Percentiles rank a stretch among this genome's conserved stretches.
Evolutionary conservation across 2,113 vertebrate species (phyloP).

Genomic region (Psilopsiagon aurifrons): DNA sequence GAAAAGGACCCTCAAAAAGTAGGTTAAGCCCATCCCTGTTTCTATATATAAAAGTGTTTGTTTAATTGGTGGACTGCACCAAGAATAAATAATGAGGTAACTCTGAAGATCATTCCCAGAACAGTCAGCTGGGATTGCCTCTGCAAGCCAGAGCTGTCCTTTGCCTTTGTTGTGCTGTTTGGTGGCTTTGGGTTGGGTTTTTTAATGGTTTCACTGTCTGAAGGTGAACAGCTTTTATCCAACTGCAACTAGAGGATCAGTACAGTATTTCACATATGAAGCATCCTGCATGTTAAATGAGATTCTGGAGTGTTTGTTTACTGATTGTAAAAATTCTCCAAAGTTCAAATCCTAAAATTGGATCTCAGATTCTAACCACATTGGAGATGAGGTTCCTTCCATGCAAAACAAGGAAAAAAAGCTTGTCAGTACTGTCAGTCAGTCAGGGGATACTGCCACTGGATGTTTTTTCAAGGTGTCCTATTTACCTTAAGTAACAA

Average conservation of each 20-base stretch:
- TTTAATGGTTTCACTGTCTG: neutral
- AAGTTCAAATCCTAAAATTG: neutral
- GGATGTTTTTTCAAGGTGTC: neutral
- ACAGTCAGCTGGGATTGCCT: neutral
- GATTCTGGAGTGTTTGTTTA: neutral
- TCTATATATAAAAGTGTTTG: conserved; percentile 73
- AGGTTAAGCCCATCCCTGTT: conserved; percentile 32
- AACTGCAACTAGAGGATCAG: neutral
- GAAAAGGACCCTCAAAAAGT: conserved; percentile 58
- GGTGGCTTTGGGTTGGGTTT: neutral
- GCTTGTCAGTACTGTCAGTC: neutral
- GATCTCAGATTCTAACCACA: neutral
- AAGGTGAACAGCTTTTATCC: neutral
- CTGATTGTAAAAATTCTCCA: neutral
- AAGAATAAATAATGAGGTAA: conserved; percentile 77
- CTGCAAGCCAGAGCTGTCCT: conserved; percentile 3
- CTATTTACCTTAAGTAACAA: neutral
- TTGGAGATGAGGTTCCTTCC: neutral
- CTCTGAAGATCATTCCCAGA: conserved; percentile 56
- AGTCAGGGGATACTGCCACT: neutral
- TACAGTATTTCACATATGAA: neutral
- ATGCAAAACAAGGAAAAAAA: neutral
- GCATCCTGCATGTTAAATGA: neutral
- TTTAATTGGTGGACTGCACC: conserved; percentile 71
- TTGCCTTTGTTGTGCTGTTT: neutral